Evolutionary conservation across 2,888 invertebrate genomes (phyloP).

Genomic region (Halictus quadricinctus): DNA sequence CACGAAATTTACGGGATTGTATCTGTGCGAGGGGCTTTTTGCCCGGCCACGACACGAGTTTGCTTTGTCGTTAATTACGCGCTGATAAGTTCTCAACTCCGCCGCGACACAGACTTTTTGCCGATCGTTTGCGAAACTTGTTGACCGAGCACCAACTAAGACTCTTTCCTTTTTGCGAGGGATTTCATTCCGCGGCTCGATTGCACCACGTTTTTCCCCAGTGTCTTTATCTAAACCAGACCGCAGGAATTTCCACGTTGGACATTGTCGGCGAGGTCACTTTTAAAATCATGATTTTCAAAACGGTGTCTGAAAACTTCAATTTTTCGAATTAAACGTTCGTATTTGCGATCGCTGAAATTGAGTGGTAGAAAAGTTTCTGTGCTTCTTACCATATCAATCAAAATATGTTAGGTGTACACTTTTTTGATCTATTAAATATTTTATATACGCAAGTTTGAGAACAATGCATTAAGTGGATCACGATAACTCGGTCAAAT

Average conservation of each 20-base stretch:
- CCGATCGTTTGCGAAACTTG: conserved; percentile 39
- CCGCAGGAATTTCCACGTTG: background rate
- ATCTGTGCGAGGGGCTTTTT: conserved; percentile 72
- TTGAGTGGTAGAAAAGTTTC: too few relatives aligned
- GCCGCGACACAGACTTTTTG: conserved; percentile 44
- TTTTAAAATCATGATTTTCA: background rate
- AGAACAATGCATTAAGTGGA: background rate
- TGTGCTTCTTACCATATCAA: too few relatives aligned
- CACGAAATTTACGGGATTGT: conserved; percentile 78
- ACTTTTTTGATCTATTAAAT: too few relatives aligned
- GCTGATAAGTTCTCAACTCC: conserved; percentile 69
- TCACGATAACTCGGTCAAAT: background rate
- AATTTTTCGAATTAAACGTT: background rate
- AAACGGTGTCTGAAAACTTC: background rate
- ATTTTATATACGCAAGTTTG: too few relatives aligned
- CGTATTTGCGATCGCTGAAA: too few relatives aligned
- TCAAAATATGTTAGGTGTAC: too few relatives aligned
- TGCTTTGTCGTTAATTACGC: conserved; percentile 75
- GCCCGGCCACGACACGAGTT: conserved; percentile 66
- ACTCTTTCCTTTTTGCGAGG: background rate
- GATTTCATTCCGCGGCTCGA: background rate
- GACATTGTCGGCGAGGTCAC: background rate
- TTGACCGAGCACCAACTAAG: conserved; percentile 25
- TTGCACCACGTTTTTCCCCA: background rate
- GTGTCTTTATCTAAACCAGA: background rate